Evolutionary conservation across 2,113 vertebrate genomes (phyloP).

Genomic region (Engystomops pustulosus): DNA sequence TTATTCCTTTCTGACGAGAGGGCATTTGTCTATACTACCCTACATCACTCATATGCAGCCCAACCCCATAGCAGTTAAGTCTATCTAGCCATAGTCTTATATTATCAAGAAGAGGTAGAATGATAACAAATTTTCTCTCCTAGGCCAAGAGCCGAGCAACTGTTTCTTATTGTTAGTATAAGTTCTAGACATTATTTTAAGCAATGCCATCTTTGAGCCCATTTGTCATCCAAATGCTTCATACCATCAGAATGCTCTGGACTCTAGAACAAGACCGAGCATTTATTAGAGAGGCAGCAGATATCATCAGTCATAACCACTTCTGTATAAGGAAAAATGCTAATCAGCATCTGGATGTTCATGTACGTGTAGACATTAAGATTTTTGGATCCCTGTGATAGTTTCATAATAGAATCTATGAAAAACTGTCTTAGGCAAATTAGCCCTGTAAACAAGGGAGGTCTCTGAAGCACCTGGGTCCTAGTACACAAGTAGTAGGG

Average conservation of each 20-base stretch:
- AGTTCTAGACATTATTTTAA: slow-evolving; percentile 55
- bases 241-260: slow-evolving; percentile 53
- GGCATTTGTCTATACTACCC: too few species aligned
- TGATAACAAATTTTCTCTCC: slow-evolving; percentile 1
- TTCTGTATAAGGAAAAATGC: slow-evolving; percentile 55
- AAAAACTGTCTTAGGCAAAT: neutral
- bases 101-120: neutral
- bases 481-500: too few species aligned
- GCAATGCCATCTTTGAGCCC: slow-evolving; percentile 47
- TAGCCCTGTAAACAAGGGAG: neutral
- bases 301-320: slow-evolving; percentile 58
- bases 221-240: slow-evolving; percentile 56
- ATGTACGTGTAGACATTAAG: neutral
- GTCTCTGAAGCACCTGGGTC: neutral
- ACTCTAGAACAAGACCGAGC: slow-evolving; percentile 45
- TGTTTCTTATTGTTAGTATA: slow-evolving; percentile 58
- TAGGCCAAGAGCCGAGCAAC: slow-evolving; percentile 34
- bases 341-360: slow-evolving; percentile 36
- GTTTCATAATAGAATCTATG: neutral
- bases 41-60: too few species aligned
- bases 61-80: neutral
- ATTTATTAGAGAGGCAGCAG: slow-evolving; percentile 55
- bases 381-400: neutral
- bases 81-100: neutral
- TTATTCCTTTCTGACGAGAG: too few species aligned